Percentiles rank a stretch among this genome's conserved stretches.
These are phyloP conservation scores for Lanius ludovicianus DNA, from an alignment of 2,113 vertebrate species.

Conservation along the genomic window DNA sequence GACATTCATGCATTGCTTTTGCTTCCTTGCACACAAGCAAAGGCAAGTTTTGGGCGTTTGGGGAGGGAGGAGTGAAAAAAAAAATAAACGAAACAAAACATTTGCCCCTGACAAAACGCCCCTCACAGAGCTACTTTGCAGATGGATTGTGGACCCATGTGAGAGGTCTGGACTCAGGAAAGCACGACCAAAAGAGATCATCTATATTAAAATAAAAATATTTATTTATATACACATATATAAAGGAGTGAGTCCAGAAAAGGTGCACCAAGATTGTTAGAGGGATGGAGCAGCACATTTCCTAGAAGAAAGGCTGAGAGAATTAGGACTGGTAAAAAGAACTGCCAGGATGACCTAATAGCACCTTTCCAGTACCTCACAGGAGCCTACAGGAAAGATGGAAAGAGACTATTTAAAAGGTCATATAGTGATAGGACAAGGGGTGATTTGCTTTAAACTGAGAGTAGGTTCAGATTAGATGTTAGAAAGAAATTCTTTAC, in stretches of 20 bases:
- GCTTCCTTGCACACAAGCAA: neutral
- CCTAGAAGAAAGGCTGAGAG: neutral
- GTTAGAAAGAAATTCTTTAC: neutral
- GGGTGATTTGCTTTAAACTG: neutral
- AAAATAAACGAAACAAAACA: neutral
- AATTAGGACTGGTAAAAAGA: neutral
- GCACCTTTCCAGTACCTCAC: neutral
- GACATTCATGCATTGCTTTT: neutral
- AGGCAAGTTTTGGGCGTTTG: fast-evolving
- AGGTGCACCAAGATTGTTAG: neutral
- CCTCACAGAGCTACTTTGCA: neutral
- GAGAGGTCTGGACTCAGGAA: neutral
- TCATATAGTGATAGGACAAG: neutral
- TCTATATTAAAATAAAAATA: neutral
- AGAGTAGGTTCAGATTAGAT: neutral
- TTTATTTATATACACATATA: neutral
- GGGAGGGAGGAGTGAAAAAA: neutral
- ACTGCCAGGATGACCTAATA: neutral
- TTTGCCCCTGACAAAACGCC: neutral
- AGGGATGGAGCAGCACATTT: neutral
- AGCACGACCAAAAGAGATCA: too few relatives aligned
- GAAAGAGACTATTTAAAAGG: neutral
- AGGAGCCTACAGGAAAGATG: neutral
- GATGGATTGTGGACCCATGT: fast-evolving
- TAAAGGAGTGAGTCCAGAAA: neutral